A percentile compares a stretch with the other conserved stretches of the same genome.
phyloP scores from a whole-genome alignment of 2,888 invertebrate genomes.

The Gari tellinella region DNA sequence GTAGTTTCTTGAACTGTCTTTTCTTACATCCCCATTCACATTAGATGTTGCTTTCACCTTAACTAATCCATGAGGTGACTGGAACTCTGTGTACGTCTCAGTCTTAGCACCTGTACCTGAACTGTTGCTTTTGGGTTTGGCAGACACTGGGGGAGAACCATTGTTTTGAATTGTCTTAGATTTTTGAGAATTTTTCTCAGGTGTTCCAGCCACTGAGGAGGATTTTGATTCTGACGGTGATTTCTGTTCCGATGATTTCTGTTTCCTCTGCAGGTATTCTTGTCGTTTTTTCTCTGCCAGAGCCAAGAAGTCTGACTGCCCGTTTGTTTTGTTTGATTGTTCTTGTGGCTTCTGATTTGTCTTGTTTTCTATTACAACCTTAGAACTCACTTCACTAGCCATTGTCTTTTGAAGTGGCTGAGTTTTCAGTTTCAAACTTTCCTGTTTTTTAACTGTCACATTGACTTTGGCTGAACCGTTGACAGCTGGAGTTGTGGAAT shows the following conservation, averaged over 20 bases:
- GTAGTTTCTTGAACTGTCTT: conserved; percentile 15
- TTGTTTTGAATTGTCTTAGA: conserved; percentile 33
- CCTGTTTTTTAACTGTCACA: conserved; percentile 25
- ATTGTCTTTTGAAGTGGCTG: conserved; percentile 3
- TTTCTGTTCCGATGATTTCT: conserved; percentile 39
- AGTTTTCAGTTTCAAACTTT: conserved; percentile 35
- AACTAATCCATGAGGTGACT: conserved; percentile 36
- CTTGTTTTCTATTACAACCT: conserved; percentile 22
- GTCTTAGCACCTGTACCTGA: conserved; percentile 63
- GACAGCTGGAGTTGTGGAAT: conserved; percentile 32
- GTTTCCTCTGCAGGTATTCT: conserved; percentile 74
- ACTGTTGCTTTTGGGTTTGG: conserved; percentile 49
- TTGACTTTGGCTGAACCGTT: conserved; percentile 27
- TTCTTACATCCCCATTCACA: conserved; percentile 47
- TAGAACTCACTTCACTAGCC: no score
- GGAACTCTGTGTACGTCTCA: conserved; percentile 60
- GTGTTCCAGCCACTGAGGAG: conserved; percentile 37
- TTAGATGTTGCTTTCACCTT: conserved; percentile 30
- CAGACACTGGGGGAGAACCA: conserved; percentile 37
- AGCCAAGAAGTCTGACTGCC: conserved; percentile 74
- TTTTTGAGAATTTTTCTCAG: conserved; percentile 45
- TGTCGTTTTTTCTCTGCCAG: conserved; percentile 79
- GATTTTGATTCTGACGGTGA: conserved; percentile 48
- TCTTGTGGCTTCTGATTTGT: conserved; percentile 11
- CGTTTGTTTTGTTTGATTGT: conserved; percentile 40